Evolutionary conservation across 2,888 invertebrate genomes (phyloP), one percentile per base, ranked within the genome.

Genomic region (Spisula solida): DNA sequence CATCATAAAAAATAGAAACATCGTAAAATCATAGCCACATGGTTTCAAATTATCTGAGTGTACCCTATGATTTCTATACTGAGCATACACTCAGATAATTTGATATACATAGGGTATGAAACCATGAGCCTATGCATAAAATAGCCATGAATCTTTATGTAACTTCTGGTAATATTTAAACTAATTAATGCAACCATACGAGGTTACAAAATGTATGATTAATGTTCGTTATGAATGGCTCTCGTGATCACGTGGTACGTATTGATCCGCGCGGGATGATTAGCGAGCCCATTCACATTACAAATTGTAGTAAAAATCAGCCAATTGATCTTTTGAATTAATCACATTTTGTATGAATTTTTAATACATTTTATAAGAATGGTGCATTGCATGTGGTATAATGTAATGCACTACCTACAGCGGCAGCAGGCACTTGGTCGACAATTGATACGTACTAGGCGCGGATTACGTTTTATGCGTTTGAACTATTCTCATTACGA

Each of bases 291-390:
- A 66, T 66, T 66, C 60, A 66, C 25, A n/a, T 41, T 8, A 66
- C 1, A 6, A 66, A 25, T 66, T 66, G n/a, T 66, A 66, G n/a
- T 66, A n/a, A 66, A 66, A 66, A 66, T 66, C 60, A 66, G 60
- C 25, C 25, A 25, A 25, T 66, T 66, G 25, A 66, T 66, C 20
- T n/a, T 66, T 66, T 25, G 60, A 25, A 25, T 66, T 12, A n/a
- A 66, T 66, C 60, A 66, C 25, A 66, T 66, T 66, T 66, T 66
- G 16, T 16, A 16, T 51, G 51, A 51, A 51, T 51, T 51, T 41
- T 41, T 41, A 5, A 41, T 41, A 8, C 20, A n/a, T 20, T n/a
- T 56, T 66, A 25, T 25, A 25, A 10, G n/a, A 66, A 66, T 66
- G 10, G 10, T 25, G 4, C 0, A 12, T n/a, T 66, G 60, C 25